Conservation (phyloP, 2,113 vertebrate species). For the Columba janthina region DNA sequence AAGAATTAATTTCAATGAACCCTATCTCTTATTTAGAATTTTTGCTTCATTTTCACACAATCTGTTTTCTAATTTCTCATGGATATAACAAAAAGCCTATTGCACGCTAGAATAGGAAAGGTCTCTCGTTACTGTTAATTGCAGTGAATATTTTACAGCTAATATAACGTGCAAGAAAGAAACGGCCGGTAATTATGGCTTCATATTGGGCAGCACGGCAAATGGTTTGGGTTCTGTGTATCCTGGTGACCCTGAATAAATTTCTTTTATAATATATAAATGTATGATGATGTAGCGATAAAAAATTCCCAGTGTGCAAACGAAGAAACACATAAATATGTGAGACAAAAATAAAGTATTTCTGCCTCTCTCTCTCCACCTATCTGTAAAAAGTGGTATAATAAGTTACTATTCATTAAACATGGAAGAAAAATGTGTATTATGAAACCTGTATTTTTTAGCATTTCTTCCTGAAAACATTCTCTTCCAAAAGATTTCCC, state of each 20-base stretch:
- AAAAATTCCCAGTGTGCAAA: not conserved
- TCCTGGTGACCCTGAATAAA: not conserved
- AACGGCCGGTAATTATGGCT: not conserved
- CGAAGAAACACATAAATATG: not conserved
- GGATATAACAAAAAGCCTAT: not conserved
- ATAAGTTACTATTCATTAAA: not conserved
- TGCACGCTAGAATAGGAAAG: not conserved
- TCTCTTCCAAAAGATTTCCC: not conserved
- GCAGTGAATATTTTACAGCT: not conserved
- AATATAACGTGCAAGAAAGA: not conserved
- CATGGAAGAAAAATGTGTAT: not conserved
- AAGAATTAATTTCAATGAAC: conserved; percentile 28
- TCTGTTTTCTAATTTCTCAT: not conserved
- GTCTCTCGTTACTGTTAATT: not conserved
- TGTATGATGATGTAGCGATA: not conserved
- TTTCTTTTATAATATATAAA: not conserved
- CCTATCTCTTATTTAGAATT: not conserved
- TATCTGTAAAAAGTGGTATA: not conserved
- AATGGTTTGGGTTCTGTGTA: not conserved
- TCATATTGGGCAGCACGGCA: not conserved
- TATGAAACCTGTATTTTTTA: not conserved
- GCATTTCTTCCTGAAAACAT: not conserved
- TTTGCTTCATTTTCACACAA: not conserved
- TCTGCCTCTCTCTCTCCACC: not conserved
- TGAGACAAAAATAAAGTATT: not conserved